Conservation (phyloP, 2,888 invertebrate species). For the Schizotus pectinicornis region DNA sequence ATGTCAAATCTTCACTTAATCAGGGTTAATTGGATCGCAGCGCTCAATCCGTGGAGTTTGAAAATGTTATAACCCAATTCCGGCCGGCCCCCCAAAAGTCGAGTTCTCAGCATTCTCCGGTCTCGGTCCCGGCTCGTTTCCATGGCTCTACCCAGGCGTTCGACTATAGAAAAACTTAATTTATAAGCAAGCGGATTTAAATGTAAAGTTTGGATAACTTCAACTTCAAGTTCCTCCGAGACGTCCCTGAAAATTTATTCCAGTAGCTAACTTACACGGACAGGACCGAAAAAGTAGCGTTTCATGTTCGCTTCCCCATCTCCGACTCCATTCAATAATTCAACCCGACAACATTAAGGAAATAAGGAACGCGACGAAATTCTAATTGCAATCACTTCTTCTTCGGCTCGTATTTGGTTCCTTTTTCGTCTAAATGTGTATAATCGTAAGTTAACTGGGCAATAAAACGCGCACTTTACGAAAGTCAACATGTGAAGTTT, state of each 20-base stretch:
- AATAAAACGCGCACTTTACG: constrained; percentile 23
- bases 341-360: background rate
- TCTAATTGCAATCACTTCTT: background rate
- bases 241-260: constrained; percentile 38
- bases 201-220: constrained; percentile 40
- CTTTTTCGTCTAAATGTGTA: no score
- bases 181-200: constrained; percentile 41
- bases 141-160: no score
- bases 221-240: constrained; percentile 39
- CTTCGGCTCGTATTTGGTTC: no score
- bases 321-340: constrained; percentile 8
- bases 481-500: constrained; percentile 21
- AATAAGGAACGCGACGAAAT: constrained; percentile 1
- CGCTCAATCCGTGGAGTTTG: no score
- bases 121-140: no score
- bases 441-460: constrained; percentile 8
- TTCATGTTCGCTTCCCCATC: constrained; percentile 3
- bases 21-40: no score
- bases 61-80: no score
- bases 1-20: no score
- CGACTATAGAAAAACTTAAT: constrained; percentile 24
- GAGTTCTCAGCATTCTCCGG: no score
- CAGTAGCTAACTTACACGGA: constrained; percentile 28
- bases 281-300: constrained; percentile 5
- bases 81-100: no score